Evolutionary conservation across 2,113 vertebrate genomes (phyloP).

Genomic region (Phylloscopus trochilus): DNA sequence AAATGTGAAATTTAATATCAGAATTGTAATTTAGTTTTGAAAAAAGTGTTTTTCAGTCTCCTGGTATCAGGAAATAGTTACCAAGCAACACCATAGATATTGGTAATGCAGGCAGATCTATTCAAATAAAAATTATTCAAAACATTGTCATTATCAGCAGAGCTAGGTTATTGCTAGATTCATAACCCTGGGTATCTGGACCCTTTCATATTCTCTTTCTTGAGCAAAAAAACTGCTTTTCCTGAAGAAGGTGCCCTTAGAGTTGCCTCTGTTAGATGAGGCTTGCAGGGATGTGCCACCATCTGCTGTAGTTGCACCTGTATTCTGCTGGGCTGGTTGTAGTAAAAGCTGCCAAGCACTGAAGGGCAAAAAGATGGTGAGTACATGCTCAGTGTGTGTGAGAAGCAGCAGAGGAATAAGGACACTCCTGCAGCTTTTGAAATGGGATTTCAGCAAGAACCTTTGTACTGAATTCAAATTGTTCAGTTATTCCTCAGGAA

Average conservation of each 20-base stretch:
- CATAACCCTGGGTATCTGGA: not conserved
- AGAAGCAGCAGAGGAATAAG: not conserved
- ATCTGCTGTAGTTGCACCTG: not conserved
- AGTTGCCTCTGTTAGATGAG: not conserved
- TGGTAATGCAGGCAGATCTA: not conserved
- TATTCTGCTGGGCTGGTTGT: not conserved
- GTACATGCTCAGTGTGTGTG: not conserved
- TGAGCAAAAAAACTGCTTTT: not conserved
- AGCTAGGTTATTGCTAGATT: not conserved
- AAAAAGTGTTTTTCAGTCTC: slow-evolving; percentile 7
- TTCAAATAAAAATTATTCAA: slow-evolving; percentile 11
- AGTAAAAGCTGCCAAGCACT: not conserved
- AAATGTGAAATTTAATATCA: not conserved
- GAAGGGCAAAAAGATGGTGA: not conserved
- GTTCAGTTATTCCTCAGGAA: not conserved
- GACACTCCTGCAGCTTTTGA: not conserved
- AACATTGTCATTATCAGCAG: not conserved
- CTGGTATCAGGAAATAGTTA: slow-evolving; percentile 13
- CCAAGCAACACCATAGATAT: slow-evolving; percentile 40
- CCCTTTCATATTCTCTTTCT: not conserved
- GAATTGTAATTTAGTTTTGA: slow-evolving; percentile 5
- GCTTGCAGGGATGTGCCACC: not conserved
- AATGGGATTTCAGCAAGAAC: not conserved
- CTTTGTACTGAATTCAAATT: not conserved
- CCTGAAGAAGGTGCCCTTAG: not conserved